phyloP scores from a whole-genome alignment of 2,113 vertebrate genomes.

The Ivindomyrus marchei region DNA sequence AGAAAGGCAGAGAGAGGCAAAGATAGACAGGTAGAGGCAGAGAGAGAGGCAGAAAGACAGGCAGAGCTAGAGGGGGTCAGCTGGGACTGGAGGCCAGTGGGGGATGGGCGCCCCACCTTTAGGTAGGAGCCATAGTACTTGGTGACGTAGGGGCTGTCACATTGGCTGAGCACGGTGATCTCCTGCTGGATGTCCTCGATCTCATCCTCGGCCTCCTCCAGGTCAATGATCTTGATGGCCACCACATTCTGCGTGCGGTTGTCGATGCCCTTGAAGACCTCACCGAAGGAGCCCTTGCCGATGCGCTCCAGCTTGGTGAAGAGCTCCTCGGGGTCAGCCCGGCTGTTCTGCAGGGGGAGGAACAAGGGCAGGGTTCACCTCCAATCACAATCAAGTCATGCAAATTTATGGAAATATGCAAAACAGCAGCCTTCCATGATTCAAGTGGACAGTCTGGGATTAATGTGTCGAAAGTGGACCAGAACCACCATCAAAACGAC shows the following conservation, averaged over 20 bases:
- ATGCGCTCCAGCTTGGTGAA: slow-evolving; percentile 85
- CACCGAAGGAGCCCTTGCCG: slow-evolving; percentile 84
- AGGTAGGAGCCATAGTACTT: slow-evolving; percentile 86
- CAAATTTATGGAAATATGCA: not conserved
- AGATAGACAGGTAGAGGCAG: not conserved
- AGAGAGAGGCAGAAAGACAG: not conserved
- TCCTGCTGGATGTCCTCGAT: slow-evolving; percentile 89
- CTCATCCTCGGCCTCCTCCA: slow-evolving; percentile 85
- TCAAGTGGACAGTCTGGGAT: not conserved
- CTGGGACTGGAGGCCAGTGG: not conserved
- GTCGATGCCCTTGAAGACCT: slow-evolving; percentile 87
- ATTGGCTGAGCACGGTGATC: slow-evolving; percentile 84
- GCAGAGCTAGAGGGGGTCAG: not conserved
- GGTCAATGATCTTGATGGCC: slow-evolving; percentile 87
- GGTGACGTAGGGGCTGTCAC: slow-evolving; percentile 81
- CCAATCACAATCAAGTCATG: not conserved
- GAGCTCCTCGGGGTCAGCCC: slow-evolving; percentile 78
- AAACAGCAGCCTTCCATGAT: not conserved
- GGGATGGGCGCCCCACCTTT: slow-evolving; percentile 61
- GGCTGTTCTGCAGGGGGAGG: slow-evolving; percentile 59
- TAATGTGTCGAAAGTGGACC: not conserved
- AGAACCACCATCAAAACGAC: not conserved
- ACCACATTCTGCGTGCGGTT: slow-evolving; percentile 80
- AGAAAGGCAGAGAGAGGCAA: not conserved
- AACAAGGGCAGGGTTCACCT: not conserved